Evolutionary conservation across 1,140 invertebrate species (phyloP), one percentile per base, ranked within the genome.

Genomic region (Drosophila sucinea): DNA sequence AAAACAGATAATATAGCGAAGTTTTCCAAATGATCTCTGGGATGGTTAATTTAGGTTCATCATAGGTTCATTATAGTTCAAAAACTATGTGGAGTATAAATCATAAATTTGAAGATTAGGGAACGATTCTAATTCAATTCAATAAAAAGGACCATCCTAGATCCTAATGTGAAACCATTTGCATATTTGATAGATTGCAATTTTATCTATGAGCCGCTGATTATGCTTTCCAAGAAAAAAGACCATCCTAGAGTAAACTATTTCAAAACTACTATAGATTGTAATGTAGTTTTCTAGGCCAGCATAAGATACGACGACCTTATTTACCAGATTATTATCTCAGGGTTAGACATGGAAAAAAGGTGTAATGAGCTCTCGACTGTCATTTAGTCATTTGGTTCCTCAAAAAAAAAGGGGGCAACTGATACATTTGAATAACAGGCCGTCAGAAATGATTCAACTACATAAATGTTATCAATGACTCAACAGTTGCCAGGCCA

Each of bases 321-420:
- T 0, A 5, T 23, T 57, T 23, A 57, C 17, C 30, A 33, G 30
- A 29, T 4, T 35, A 35, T 58, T 58, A 58, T 58, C 56, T 58
- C 56, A 58, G 56, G 29, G 56, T 58, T 29, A 58, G 23, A 35
- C n/a, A 35, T 25, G 44, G 23, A 8, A 25, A 58, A 17, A 35
- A 6, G 4, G 25, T 35, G 56, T 25, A 58, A 58, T 58, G 32
- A 38, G 30, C 35, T 58, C 35, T 17, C 29, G n/a, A 7, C n/a
- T 47, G 17, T 7, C 17, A 47, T 47, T 23, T 47, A 47, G 5
- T 51, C 41, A 51, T 51, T 27, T 10, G 2, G 6, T 23, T 47
- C 4, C 17, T 11, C 11, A 11, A n/a, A 41, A n/a, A 41, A 11
- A 4, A 41, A 41, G n/a, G 10, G 40, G 11, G 7, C 33, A 35